Evolutionary conservation across 2,797 vertebrate species (phyloP).

Genomic region (Prunella strophiata): DNA sequence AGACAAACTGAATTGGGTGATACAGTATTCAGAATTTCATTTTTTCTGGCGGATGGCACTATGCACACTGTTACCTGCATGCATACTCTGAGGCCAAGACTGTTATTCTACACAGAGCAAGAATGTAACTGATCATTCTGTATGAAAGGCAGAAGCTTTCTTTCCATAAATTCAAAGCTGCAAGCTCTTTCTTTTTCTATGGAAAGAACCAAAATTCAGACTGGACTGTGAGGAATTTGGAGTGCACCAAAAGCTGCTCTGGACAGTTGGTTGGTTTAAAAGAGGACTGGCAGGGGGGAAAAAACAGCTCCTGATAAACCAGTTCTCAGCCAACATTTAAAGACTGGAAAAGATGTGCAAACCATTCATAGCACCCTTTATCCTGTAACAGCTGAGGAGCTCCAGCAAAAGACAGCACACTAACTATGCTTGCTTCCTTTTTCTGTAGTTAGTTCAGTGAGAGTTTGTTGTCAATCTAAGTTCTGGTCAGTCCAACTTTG

Average conservation of each 20-base stretch:
- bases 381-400: not conserved
- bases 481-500: not conserved
- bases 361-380: not conserved
- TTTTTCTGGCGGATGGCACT: not conserved
- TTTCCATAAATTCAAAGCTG: not conserved
- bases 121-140: not conserved
- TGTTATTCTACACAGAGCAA: not conserved
- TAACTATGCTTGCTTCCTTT: not conserved
- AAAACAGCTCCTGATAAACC: not conserved
- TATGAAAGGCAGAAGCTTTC: not conserved
- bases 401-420: not conserved
- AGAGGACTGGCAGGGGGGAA: not conserved
- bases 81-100: not conserved
- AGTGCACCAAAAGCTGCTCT: not conserved
- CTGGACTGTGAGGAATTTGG: not conserved
- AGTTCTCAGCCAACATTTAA: not conserved
- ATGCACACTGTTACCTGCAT: not conserved
- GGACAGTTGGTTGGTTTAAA: not conserved
- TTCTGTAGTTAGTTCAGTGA: not conserved
- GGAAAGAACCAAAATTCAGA: not conserved
- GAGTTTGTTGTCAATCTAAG: not conserved
- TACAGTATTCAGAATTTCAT: not conserved
- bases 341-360: not conserved
- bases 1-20: not conserved
- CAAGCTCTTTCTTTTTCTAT: not conserved